Base-by-base conservation (phyloP, 2,797 vertebrate genomes). In the Typhlichthys eigenmanni region DNA sequence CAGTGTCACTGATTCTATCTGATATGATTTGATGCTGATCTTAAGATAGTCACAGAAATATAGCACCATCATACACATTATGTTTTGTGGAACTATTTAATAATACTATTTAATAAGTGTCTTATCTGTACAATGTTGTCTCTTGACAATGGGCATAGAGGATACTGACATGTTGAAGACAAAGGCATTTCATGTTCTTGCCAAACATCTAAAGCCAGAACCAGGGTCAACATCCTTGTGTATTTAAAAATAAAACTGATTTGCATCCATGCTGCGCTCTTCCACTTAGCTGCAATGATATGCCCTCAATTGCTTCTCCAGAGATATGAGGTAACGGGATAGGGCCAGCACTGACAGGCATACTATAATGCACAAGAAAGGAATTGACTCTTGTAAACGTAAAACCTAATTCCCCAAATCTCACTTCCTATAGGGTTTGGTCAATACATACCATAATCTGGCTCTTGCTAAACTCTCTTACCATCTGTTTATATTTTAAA, bases 271-370 rank as follows among this genome's bases (percentile, higher is more conserved):
- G 60, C 56, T 58, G 14, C 55, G 55, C 7, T 24, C 68, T 79
- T 52, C 55, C 54, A 29, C 24, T 29, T 29, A 29, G 24, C 24
- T 29, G 24, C 24, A 29, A 29, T 82, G 74, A 69, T 64, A 64
- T 74, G 78, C 52, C 61, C 75, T 80, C 38, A 69, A 82, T 82
- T 71, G 66, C 80, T 85, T 76, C 29, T 65, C 57, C 87, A 89
- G 73, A 75, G 49, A 55, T 57, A 19, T 76, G 46, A 46, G 43
- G 89, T 83, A 89, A 91, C 72, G 56, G 10, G 82, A 89, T 84
- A 86, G 55, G 72, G n/a, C 66, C n/a, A 29, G 24, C 24, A 29
- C 64, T 55, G 59, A 60, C 64, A 74, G 63, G 71, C 68, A 62
- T 24, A 10, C 7, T 58, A 17, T 46, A 13, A 13, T 13, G n/a